Conservation (phyloP, 2,888 invertebrate species). For the Drosophila macrothrix region DNA sequence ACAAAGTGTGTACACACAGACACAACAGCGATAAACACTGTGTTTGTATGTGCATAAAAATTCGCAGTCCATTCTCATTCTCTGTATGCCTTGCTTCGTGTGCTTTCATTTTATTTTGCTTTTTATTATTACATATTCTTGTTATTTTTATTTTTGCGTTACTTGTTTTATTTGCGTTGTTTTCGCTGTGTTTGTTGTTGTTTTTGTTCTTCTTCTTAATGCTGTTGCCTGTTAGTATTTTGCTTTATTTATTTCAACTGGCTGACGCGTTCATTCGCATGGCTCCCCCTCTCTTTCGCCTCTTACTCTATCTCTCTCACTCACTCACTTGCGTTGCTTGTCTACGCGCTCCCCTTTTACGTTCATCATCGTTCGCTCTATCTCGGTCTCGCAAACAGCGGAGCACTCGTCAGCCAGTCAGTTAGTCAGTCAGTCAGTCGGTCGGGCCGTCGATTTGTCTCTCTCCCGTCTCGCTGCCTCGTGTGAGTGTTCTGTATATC, state of each 20-base stretch:
- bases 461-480: conserved; percentile 34
- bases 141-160: conserved; percentile 60
- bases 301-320: background rate
- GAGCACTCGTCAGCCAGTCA: conserved; percentile 51
- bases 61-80: conserved; percentile 63
- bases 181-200: conserved; percentile 29
- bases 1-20: background rate
- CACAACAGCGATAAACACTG: conserved; percentile 7
- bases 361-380: conserved; percentile 27
- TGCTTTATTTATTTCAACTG: conserved; percentile 73
- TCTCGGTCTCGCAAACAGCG: conserved; percentile 35
- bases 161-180: conserved; percentile 60
- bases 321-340: conserved; percentile 18
- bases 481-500: conserved; percentile 30
- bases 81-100: conserved; percentile 46
- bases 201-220: conserved; percentile 8
- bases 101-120: conserved; percentile 63
- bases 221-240: conserved; percentile 43
- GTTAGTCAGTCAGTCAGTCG: conserved; percentile 34
- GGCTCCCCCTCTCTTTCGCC: conserved; percentile 10
- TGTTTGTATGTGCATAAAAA: conserved; percentile 54
- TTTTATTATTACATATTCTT: conserved; percentile 64
- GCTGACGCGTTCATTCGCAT: conserved; percentile 66
- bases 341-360: conserved; percentile 32
- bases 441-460: conserved; percentile 31